Base-by-base conservation (phyloP, 2,888 invertebrate genomes). In the Hyles lineata region DNA sequence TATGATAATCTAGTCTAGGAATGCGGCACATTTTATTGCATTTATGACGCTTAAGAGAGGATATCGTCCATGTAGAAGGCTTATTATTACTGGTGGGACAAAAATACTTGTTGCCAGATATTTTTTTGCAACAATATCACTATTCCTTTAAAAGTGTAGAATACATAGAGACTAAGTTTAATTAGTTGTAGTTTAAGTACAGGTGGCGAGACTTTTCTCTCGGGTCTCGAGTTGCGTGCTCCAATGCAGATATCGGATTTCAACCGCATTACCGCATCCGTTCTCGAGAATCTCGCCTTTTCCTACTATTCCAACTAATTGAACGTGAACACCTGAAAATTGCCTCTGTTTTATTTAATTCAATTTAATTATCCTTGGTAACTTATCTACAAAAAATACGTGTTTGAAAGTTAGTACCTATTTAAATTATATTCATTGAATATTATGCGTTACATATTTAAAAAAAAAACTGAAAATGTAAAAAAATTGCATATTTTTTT, bases 241-340 rank as follows among this genome's bases (percentile, higher is more conserved):
- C 78, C 76, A 71, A 73, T 74, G 75, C 76, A 73, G 77, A 81
- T 79, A 81, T 88, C 84, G 74, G 75, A 79, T 89, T 85, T 75
- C 87, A 78, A 79, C 78, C 80, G 74, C 79, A 76, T 76, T 72
- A 73, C 75, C 70, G 70, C 77, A 74, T 70, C 72, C 74, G 77
- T 78, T 75, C 76, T 72, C 73, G 71, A 70, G 72, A 78, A 73
- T 75, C 70, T 70, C 50, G 60, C 59, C 25, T 70, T 23, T 69
- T 71, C 69, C 67, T 59, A 55, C 60, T 60, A 50, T 71, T 71
- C 61, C 35, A 70, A 61, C 61, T 72, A 72, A 58, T 23, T 23
- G 35, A 50, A 67, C 63, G 58, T 19, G 55, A 67, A 67, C 21
- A 21, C 21, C 43, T 21, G 15, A 9, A 35, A 43, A 50, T 43